Evolutionary conservation across 2,888 invertebrate genomes (phyloP).

Genomic region (Allophyes oxyacanthae): DNA sequence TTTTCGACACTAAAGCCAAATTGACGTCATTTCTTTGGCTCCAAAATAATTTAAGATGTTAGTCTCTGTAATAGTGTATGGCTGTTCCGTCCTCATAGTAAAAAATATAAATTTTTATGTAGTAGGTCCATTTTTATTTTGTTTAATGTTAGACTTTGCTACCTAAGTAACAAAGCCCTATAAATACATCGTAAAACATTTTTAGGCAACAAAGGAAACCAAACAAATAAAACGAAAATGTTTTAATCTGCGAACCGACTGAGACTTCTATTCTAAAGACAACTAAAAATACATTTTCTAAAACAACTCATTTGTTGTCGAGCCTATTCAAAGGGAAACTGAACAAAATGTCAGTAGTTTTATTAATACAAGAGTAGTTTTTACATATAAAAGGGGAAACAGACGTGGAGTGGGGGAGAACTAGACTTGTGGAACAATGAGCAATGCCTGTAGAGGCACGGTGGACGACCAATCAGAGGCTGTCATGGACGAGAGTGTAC

Average conservation of each 20-base stretch:
- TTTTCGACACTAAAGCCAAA: too few species aligned
- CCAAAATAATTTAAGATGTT: too few species aligned
- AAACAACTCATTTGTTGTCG: conserved; percentile 14
- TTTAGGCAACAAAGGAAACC: not conserved
- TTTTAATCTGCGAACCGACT: not conserved
- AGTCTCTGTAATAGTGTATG: too few species aligned
- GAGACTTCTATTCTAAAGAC: not conserved
- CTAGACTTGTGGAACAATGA: conserved; percentile 67
- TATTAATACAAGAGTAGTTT: conserved; percentile 47
- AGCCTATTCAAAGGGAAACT: conserved; percentile 28
- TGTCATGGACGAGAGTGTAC: conserved; percentile 74
- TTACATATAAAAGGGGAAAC: conserved; percentile 50
- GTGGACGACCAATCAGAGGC: conserved; percentile 77
- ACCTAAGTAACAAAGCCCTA: too few species aligned
- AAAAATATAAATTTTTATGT: too few species aligned
- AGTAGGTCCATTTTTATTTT: too few species aligned
- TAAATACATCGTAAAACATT: too few species aligned
- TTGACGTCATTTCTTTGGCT: too few species aligned
- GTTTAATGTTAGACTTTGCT: too few species aligned
- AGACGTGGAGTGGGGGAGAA: conserved; percentile 39
- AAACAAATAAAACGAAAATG: not conserved
- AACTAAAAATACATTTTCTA: conserved; percentile 3
- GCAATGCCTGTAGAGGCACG: conserved; percentile 66
- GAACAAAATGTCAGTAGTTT: conserved; percentile 38
- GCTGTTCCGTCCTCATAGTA: too few species aligned